Evolutionary conservation across 2,888 invertebrate genomes (phyloP), one percentile per base, ranked within the genome.

Genomic region (Dinocampus coccinellae): DNA sequence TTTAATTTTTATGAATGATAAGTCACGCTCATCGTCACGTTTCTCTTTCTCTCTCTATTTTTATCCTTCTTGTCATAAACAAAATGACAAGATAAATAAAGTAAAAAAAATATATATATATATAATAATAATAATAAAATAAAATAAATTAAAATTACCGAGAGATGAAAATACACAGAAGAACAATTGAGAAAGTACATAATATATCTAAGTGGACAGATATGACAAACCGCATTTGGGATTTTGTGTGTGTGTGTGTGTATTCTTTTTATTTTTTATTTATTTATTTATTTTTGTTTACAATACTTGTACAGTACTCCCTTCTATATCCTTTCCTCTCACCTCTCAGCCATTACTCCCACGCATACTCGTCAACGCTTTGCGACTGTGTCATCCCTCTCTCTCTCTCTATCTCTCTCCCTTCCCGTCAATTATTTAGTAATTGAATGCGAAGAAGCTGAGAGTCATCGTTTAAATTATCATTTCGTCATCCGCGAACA

Each of bases 401-500:
- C 57, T 68, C 61, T 69, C 57, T 66, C 70, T 55, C 52, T 20
- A 58, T 29, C 64, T 64, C 73, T 70, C 79, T 73, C 76, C 76
- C 79, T 77, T 75, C 74, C 73, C 82, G 82, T 82, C 85, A 84
- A 84, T 86, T 86, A 84, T 85, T 84, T 80, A 82, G 85, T 86
- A 86, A 86, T 86, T 86, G 85, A 86, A 86, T 84, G 81, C 81
- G 81, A 81, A 81, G 82, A 83, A 84, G 81, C 81, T 77, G 78
- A 84, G 82, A 86, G 86, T 86, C 85, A 85, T 85, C 85, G 85
- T 84, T 86, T 85, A 86, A 86, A 85, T 85, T 84, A 85, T 85
- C 84, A 81, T 86, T 84, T 84, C 75, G 75, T 76, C 73, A 76
- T 79, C 72, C 73, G 64, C 65, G 64, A 55, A 26, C 29, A 58